phyloP scores from a whole-genome alignment of 30 jellyfish, hydroid and myxozoan genomes.

The Aurelia aurita complex sp. Pacific region DNA sequence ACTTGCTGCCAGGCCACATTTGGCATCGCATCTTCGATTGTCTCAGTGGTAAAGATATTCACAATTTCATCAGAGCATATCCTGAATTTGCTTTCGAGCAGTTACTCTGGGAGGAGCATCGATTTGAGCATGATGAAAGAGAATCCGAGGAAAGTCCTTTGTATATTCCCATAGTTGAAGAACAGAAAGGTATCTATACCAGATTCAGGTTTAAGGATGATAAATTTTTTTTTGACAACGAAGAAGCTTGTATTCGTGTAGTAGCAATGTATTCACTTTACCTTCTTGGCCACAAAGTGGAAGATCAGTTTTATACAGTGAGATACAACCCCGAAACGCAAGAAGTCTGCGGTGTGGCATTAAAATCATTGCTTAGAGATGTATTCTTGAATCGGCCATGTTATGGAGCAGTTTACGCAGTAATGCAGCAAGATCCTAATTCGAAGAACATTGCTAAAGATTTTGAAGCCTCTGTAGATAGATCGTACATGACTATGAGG shows the following conservation, averaged over 20 bases:
- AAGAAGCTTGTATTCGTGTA: constrained; percentile 56
- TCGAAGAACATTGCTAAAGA: no score
- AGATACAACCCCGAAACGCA: no score
- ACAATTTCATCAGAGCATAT: constrained; percentile 19
- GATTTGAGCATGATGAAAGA: neutral
- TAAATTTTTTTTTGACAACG: constrained; percentile 31
- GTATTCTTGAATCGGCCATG: no score
- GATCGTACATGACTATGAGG: no score
- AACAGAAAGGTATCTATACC: constrained; percentile 44
- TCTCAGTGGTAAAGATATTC: constrained; percentile 33
- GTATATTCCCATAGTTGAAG: constrained; percentile 42
- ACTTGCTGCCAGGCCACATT: constrained; percentile 26
- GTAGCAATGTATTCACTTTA: constrained; percentile 72
- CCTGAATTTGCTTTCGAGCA: constrained; percentile 9
- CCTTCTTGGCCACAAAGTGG: constrained; percentile 42
- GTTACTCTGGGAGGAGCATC: constrained; percentile 8
- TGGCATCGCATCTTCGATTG: constrained; percentile 46
- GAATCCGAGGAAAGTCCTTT: neutral
- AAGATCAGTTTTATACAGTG: constrained; percentile 10
- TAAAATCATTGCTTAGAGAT: no score
- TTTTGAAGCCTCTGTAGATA: no score
- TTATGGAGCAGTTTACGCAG: no score
- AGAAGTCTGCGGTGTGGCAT: no score
- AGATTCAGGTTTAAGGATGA: constrained; percentile 29
- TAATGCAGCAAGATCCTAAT: no score